A percentile compares a stretch with the other conserved stretches of the same genome.
These are phyloP conservation scores for Channallabes apus DNA, from an alignment of 2,797 vertebrate genomes.

Conservation along the genomic window DNA sequence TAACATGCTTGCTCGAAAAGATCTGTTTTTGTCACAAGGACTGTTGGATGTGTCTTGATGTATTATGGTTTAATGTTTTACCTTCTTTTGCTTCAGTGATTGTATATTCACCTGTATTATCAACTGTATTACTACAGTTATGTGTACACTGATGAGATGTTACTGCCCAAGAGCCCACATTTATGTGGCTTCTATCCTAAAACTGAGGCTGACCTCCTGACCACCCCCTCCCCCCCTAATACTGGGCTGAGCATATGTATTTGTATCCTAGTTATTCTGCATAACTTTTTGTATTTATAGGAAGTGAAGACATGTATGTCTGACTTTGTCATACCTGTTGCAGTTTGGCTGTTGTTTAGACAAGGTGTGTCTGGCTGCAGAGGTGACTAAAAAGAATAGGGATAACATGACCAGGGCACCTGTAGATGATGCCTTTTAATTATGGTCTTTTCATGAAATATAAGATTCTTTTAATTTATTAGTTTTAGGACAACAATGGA, in stretches of 20 bases:
- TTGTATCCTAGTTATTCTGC: neutral
- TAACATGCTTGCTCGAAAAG: no score
- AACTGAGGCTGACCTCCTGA: constrained; percentile 91
- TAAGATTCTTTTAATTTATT: neutral
- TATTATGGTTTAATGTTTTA: constrained; percentile 50
- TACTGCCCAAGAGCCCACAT: constrained; percentile 87
- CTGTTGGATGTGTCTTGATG: neutral
- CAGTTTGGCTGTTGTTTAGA: constrained; percentile 90
- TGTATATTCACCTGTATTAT: neutral
- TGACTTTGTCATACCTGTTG: constrained; percentile 83
- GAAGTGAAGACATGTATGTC: constrained; percentile 87
- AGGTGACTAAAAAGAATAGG: constrained; percentile 86
- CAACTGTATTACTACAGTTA: neutral
- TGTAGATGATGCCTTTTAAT: constrained; percentile 86
- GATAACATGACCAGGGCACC: constrained; percentile 84
- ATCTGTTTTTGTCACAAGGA: no score
- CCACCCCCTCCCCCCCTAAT: constrained; percentile 82
- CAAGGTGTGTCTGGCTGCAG: constrained; percentile 87
- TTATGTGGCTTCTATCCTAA: constrained; percentile 94
- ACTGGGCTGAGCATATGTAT: neutral
- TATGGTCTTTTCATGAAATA: constrained; percentile 93
- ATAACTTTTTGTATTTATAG: constrained; percentile 79
- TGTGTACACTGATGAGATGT: constrained; percentile 81
- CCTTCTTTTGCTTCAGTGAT: neutral
- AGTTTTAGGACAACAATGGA: neutral